Conservation (phyloP, 2,888 invertebrate genomes). For the Ichneumon xanthorius region DNA sequence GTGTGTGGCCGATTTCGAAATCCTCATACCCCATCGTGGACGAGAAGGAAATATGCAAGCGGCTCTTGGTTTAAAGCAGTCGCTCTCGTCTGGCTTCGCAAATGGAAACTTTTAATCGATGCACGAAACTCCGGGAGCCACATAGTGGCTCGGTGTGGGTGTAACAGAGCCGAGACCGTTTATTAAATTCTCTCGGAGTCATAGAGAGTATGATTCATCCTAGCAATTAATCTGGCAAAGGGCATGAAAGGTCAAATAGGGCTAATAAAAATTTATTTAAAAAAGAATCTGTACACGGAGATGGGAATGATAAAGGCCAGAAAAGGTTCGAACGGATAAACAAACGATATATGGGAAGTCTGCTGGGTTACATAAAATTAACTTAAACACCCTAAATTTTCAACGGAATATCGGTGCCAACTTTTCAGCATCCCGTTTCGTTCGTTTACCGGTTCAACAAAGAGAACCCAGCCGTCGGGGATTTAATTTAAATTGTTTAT, state of each 20-base stretch:
- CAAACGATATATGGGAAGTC: neutral
- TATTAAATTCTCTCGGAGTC: neutral
- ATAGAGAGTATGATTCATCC: neutral
- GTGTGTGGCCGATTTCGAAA: neutral
- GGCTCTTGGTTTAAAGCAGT: neutral
- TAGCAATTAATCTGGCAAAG: neutral
- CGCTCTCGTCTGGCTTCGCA: neutral
- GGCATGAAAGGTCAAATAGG: neutral
- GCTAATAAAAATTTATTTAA: neutral
- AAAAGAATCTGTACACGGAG: too few relatives aligned
- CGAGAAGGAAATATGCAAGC: neutral
- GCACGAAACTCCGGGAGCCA: neutral
- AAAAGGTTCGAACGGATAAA: neutral
- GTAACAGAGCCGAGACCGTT: neutral
- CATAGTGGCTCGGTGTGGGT: neutral
- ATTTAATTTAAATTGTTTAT: neutral
- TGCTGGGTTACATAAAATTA: neutral
- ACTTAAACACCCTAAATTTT: neutral
- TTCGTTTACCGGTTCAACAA: neutral
- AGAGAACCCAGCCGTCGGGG: neutral
- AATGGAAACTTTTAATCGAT: constrained; percentile 11
- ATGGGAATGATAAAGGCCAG: neutral
- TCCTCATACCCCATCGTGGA: neutral
- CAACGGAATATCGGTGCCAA: neutral
- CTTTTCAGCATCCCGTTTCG: neutral